Percentiles rank a stretch among this genome's conserved stretches.
These are phyloP conservation scores for Microhierax caerulescens DNA, from an alignment of 2,797 vertebrate genomes.

Conservation along the genomic window DNA sequence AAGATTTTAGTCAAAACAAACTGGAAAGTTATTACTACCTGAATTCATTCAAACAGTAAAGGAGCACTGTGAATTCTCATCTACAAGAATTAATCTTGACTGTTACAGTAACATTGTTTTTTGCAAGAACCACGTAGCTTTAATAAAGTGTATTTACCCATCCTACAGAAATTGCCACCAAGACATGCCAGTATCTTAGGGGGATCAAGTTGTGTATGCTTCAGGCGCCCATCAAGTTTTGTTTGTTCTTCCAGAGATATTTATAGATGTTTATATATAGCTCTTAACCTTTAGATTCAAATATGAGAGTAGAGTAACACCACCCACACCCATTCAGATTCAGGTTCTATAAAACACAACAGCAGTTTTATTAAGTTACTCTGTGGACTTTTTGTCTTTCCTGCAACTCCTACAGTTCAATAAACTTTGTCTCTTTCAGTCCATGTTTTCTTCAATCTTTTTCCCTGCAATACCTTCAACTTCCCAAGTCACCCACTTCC, in stretches of 20 bases:
- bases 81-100: not conserved
- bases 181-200: not conserved
- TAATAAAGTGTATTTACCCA: not conserved
- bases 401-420: not conserved
- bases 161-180: not conserved
- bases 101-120: not conserved
- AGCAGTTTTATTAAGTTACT: not conserved
- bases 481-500: not conserved
- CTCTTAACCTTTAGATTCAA: constrained; percentile 48
- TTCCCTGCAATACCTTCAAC: not conserved
- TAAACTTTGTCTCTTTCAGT: not conserved
- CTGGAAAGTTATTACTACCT: not conserved
- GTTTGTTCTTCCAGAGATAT: constrained; percentile 1
- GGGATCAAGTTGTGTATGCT: not conserved
- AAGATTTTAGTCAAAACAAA: not conserved
- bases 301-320: not conserved
- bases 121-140: not conserved
- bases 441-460: not conserved
- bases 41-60: not conserved
- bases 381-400: not conserved
- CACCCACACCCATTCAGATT: not conserved
- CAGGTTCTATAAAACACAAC: not conserved
- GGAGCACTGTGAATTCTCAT: not conserved
- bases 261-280: constrained; percentile 55
- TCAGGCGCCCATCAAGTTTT: not conserved